phyloP scores from a whole-genome alignment of 2,797 vertebrate genomes.

The Diplodus puntazzo region DNA sequence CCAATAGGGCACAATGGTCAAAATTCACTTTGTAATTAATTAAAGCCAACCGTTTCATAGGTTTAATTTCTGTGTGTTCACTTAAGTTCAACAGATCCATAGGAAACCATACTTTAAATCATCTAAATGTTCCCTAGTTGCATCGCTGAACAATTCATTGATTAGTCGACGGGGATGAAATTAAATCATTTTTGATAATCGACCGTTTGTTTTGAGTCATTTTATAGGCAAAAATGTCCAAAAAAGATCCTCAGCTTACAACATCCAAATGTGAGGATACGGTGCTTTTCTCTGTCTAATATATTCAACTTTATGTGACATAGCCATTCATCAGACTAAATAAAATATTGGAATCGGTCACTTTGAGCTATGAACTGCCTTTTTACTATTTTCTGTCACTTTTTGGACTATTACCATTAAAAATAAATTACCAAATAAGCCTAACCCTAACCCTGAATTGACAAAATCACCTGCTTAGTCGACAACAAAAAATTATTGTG shows the following conservation, averaged over 20 bases:
- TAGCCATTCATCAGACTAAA: not conserved
- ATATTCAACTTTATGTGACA: too few relatives aligned
- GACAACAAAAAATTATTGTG: not conserved
- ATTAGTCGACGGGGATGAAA: not conserved
- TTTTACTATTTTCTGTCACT: not conserved
- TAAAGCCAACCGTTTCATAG: too few relatives aligned
- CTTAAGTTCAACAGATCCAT: too few relatives aligned
- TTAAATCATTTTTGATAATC: not conserved
- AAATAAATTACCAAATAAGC: too few relatives aligned
- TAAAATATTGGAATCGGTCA: not conserved
- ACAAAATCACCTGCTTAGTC: not conserved
- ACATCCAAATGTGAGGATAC: not conserved
- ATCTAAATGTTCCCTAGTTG: too few relatives aligned
- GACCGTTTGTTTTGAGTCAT: not conserved
- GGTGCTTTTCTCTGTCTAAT: not conserved
- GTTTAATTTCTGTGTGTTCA: too few relatives aligned
- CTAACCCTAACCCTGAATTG: too few relatives aligned
- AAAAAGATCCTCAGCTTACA: not conserved
- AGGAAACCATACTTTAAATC: too few relatives aligned
- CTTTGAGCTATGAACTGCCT: not conserved
- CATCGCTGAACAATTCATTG: not conserved
- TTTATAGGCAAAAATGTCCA: not conserved
- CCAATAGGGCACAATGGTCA: too few relatives aligned
- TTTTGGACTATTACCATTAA: not conserved
- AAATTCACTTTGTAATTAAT: too few relatives aligned